Evolutionary conservation across 2,888 invertebrate genomes (phyloP).

Genomic region (Automeris io): DNA sequence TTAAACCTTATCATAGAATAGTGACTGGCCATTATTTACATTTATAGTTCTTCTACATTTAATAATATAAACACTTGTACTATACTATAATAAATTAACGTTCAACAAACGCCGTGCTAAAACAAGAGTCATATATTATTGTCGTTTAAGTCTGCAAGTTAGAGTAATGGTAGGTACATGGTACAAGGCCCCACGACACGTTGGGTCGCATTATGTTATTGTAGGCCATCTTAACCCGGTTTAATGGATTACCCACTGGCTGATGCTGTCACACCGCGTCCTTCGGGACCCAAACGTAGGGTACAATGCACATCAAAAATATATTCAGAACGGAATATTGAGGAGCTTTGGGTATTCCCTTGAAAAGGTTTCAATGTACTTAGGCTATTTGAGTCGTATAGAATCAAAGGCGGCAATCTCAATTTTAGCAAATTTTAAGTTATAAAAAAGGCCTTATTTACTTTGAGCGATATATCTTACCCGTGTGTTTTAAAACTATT

Average conservation of each 20-base stretch:
- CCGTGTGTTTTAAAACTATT: too few species aligned
- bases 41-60: too few species aligned
- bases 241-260: constrained; percentile 35
- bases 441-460: too few species aligned
- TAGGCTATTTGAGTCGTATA: background rate
- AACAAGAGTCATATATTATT: background rate
- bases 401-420: too few species aligned
- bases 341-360: constrained; percentile 16
- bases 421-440: too few species aligned
- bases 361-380: background rate
- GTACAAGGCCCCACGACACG: constrained; percentile 2
- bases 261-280: constrained; percentile 26
- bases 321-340: constrained; percentile 32
- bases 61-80: too few species aligned
- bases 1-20: too few species aligned
- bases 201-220: constrained; percentile 15
- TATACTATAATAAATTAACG: too few species aligned
- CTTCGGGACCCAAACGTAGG: constrained; percentile 21
- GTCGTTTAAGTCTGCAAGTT: background rate
- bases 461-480: too few species aligned
- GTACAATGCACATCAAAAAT: constrained; percentile 39
- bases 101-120: constrained; percentile 3
- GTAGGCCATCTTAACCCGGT: constrained; percentile 24
- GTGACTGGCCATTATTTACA: too few species aligned
- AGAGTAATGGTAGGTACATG: background rate